Base-by-base conservation (phyloP, 35 echinoderm and acorn worm species). In the Apostichopus californicus region DNA sequence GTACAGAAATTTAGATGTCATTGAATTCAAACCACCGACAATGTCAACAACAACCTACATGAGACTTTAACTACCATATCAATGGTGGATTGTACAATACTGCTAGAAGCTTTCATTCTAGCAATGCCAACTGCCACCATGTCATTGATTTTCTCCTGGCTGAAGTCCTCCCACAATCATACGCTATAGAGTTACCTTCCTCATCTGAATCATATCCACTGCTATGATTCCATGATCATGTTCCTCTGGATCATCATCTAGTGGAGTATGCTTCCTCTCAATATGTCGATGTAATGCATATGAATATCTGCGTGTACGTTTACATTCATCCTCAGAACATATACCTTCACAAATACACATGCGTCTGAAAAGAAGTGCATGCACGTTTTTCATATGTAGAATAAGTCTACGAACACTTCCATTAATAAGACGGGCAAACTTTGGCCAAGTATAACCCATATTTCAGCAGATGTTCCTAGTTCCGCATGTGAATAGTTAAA, bases 311-410 rank as follows among this genome's bases (percentile, higher is more conserved):
- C 93, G 93, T 93, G 24, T 25, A 55, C 87, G 77, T 55, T 23
- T 90, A 91, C 94, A 95, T 68, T 87, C 92, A 86, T 86, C 59
- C 56, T 95, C 87, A 83, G 54, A 60, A 90, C 92, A 93, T 78
- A 46, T 90, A 26, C 78, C 54, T 77, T 71, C 26, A 22, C 17
- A 8, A 21, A 73, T 90, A 56, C 78, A 90, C 34, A 79, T 57
- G 25, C n/a, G 2, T 4, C 73, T 18, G 78, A 90, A 70, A 10
- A 90, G 10, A 55, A 90, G 89, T 17, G 89, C 89, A 90, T 90
- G 89, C 9, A 18, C 54, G 57, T 90, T 78, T 79, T 90, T 90
- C 1, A 78, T 1, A 53, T 90, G 72, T 57, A 64, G 4, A 17
- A 72, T 90, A 58, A 90, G 73, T 11, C 17, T 20, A 56, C 15